Base-by-base conservation (phyloP, 2,797 vertebrate species). In the Catostomus latipinnis region DNA sequence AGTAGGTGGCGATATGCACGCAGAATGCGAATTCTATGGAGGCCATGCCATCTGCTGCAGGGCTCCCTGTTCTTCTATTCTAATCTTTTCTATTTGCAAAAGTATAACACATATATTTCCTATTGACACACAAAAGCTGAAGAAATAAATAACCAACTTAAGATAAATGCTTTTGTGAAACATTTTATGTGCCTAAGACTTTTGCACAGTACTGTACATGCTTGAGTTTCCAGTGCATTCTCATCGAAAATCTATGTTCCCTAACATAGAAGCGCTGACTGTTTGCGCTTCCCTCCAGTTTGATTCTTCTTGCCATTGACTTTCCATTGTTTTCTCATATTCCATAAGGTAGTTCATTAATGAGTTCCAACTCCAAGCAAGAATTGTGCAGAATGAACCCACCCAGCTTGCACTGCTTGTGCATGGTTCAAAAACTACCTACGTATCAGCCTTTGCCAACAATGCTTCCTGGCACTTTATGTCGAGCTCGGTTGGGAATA, bases 311-410 rank as follows among this genome's bases (percentile, higher is more conserved):
- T 87, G 83, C 83, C 80, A 78, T 14, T 92, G 92, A 87, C 54
- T 86, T 89, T 94, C 88, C 86, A 93, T 89, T 53, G 84, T 94
- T 57, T 93, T 94, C 84, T 94, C 93, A 68, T 94, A 94, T 86
- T 92, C 93, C 85, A 85, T 87, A 69, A 53, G 46, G 57, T 89
- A 88, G 69, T 88, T 86, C 75, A 87, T 88, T 82, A 91, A 92
- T 80, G 92, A 93, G 81, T 93, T 94, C 86, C 93, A 94, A 88
- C 92, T 95, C 65, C 87, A 86, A 34, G 91, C 88, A 8, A 90
- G 81, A n/a, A 76, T 93, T 79, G 81, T 74, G 67, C 77, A 54
- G 61, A 85, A 85, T 12, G 82, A 86, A 48, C 78, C 8, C 10
- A 84, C 94, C 81, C 86, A 91, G 85, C 89, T 94, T 78, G 89